Base-by-base conservation (phyloP, 2,888 invertebrate genomes). In the Xanthia togata region DNA sequence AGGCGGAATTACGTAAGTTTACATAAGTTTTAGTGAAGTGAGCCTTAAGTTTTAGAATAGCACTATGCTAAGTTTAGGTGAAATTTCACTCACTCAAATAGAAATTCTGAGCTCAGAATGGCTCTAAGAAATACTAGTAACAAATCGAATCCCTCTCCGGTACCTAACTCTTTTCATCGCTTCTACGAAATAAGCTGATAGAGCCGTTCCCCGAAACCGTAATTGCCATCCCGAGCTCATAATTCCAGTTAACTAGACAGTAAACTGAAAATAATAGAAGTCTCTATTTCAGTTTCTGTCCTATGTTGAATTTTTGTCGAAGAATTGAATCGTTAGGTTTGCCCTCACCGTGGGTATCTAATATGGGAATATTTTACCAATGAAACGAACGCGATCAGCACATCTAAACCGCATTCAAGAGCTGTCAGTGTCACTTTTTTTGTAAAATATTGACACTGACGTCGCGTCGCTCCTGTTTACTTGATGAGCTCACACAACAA, bases 121-220 rank as follows among this genome's bases (percentile, higher is more conserved):
- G 2, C 12, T 20, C 38, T 23, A 69, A n/a, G 14, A 20, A 72
- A 35, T n/a, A 57, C n/a, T 6, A 6, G 0, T n/a, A 9, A 35
- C 5, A 9, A 38, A 47, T 47, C 4, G 9, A 59, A 38, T 38
- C 1, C 35, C 23, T 38, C 23, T 11, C 35, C 23, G 12, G 17
- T 53, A 53, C n/a, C 9, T 62, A 17, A 8, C 3, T 9, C 23
- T 1, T 31, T 11, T 64, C 62, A 6, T 26, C n/a, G 8, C 55
- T 59, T 73, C 38, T 47, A 38, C 6, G 47, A 47, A 59, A 73
- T 38, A 73, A 26, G 26, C 38, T 17, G 17, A 73, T 14, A 57
- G 4, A 59, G 17, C 35, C 35, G 4, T 73, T 59, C 59, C 1
- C 17, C 4, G 47, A 59, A 47, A 47, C 2, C 26, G 6, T 59